Base-by-base conservation (phyloP, 1,140 invertebrate species). In the Whitmania pigra region DNA sequence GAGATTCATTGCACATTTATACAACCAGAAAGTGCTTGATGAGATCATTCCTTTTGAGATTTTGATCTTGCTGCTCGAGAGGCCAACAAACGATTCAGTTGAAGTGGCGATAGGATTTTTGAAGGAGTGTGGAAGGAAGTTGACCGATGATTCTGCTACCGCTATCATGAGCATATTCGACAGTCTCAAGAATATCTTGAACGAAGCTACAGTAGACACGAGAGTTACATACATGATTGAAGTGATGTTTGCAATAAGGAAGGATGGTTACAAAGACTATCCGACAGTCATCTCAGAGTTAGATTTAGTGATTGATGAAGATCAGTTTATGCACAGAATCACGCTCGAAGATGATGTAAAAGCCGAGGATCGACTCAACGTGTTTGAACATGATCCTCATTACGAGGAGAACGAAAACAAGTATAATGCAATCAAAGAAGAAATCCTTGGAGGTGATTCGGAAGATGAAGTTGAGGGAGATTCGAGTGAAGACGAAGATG, bases 141-240 rank as follows among this genome's bases (percentile, higher is more conserved):
- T 99, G 55, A 89, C 88, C 0, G 90, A 97, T 82, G 89, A 97
- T 0, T 90, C 91, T 0, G 90, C 90, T 0, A 90, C 90, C 82
- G 94, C 93, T 74, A 36, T 6, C 31, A 36, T 36, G 82, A 92
- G 92, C 4, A 93, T 99, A 75, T 97, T 98, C 85, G 94, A 97
- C 79, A 90, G 93, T 85, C 83, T 99, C 49, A 85, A 95, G 69
- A 90, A 92, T 75, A 92, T 98, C 80, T 83, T 99, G 18, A 92
- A 97, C 78, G 93, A 97, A 83, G 92, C 90, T 0, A 85, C 90
- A 74, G 84, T 99, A 29, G 93, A 97, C 77, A 90, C 90, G 77
- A 80, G 88, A 74, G 91, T 94, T 2, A 92, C 97, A 82, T 99
- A 99, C 78, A 99, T 99, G 95, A 94, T 99, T 77, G 97, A 99